Percentiles rank a stretch among this genome's conserved stretches.
Evolutionary conservation across 1,140 invertebrate species (phyloP).

Genomic region (Drosophila pandora): DNA sequence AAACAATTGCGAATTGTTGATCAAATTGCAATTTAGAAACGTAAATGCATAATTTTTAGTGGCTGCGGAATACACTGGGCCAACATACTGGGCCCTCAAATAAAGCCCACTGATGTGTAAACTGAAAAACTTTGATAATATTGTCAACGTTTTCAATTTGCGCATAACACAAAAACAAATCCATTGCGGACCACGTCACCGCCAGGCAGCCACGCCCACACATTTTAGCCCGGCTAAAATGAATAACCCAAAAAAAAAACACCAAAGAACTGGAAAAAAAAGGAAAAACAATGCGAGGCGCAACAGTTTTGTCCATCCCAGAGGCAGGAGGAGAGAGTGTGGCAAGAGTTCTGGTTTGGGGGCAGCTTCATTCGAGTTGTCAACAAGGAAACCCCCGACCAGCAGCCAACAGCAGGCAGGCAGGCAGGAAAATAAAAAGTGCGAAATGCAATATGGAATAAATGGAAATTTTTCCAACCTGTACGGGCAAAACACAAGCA

Average conservation of each 20-base stretch:
- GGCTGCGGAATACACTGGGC: constrained; percentile 9
- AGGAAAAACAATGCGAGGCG: constrained; percentile 61
- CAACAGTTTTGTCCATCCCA: constrained; percentile 70
- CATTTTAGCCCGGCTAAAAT: constrained; percentile 28
- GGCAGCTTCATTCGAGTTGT: constrained; percentile 46
- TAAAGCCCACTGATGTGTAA: constrained; percentile 81
- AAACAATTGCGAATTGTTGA: constrained; percentile 78
- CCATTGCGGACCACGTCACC: constrained; percentile 54
- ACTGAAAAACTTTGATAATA: constrained; percentile 81
- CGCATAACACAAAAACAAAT: constrained; percentile 58
- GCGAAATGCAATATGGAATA: constrained; percentile 48
- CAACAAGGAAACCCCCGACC: constrained; percentile 45
- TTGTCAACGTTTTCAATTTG: constrained; percentile 80
- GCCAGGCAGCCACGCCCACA: constrained; percentile 39
- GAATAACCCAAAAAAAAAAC: constrained; percentile 15
- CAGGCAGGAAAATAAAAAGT: constrained; percentile 31
- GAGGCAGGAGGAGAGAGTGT: not conserved
- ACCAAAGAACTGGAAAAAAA: not conserved
- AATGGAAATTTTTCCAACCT: constrained; percentile 46
- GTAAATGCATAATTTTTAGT: constrained; percentile 48
- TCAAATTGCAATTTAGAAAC: constrained; percentile 80
- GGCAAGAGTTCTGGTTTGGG: constrained; percentile 16
- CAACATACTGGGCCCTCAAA: constrained; percentile 32
- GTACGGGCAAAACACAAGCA: not conserved
- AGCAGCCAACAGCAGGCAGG: constrained; percentile 14